Evolutionary conservation across 2,113 vertebrate genomes (phyloP).

Genomic region (Symphodus melops): DNA sequence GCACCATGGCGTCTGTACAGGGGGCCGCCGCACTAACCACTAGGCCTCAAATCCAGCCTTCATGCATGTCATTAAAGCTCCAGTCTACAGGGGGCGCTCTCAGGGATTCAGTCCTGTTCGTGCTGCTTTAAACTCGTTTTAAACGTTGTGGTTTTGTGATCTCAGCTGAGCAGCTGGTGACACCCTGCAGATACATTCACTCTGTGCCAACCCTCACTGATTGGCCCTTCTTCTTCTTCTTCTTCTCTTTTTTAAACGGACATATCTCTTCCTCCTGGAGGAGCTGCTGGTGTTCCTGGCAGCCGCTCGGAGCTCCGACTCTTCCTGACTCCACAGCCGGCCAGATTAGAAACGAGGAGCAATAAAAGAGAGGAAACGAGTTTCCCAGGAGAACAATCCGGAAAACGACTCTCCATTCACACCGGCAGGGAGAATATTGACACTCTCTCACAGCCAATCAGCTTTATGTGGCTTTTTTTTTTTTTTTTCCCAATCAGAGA

Average conservation of each 20-base stretch:
- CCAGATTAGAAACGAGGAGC: constrained; percentile 32
- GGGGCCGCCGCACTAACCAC: too few species aligned
- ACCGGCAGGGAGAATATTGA: constrained; percentile 24
- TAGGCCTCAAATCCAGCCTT: too few species aligned
- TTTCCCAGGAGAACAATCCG: constrained; percentile 41
- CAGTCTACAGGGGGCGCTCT: neutral
- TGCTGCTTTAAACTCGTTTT: neutral
- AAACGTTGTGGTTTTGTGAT: too few species aligned
- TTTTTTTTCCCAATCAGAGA: constrained; percentile 3
- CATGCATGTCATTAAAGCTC: neutral
- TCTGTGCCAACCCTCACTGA: constrained; percentile 17
- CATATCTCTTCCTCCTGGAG: neutral
- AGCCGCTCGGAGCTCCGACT: neutral
- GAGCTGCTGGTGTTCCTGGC: constrained; percentile 20
- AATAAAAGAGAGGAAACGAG: constrained; percentile 29
- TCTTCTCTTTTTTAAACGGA: constrained; percentile 21
- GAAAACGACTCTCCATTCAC: constrained; percentile 22
- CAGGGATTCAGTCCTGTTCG: too few species aligned
- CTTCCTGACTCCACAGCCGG: constrained; percentile 10
- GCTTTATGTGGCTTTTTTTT: constrained; percentile 13
- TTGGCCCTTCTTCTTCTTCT: neutral
- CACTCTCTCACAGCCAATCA: constrained; percentile 25
- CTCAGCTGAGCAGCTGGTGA: constrained; percentile 45
- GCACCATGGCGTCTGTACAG: too few species aligned
- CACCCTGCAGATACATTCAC: neutral